Evolutionary conservation across 2,113 vertebrate genomes (phyloP).

Genomic region (Connochaetes taurinus): DNA sequence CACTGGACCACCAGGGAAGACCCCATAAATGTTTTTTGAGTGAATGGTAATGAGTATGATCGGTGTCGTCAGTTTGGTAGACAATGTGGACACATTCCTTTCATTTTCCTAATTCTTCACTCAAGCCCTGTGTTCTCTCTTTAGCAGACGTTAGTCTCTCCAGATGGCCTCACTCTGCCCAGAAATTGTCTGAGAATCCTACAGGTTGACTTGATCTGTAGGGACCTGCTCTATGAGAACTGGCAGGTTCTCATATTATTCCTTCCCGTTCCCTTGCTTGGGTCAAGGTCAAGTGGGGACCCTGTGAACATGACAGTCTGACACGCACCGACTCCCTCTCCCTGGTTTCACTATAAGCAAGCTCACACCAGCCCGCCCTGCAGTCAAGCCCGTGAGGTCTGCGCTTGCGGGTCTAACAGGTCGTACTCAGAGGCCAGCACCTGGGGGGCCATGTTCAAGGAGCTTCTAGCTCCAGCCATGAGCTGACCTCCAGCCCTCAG

Average conservation of each 20-base stretch:
- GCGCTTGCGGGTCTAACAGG: not conserved
- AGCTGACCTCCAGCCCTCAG: not conserved
- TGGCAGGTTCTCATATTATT: not conserved
- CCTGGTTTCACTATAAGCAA: not conserved
- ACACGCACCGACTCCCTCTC: no score
- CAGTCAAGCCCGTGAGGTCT: not conserved
- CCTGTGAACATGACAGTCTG: not conserved
- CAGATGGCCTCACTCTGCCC: not conserved
- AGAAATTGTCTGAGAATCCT: not conserved
- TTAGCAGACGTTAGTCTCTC: not conserved
- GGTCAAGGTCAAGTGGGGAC: not conserved
- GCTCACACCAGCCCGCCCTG: not conserved
- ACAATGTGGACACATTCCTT: not conserved
- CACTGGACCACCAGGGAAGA: not conserved
- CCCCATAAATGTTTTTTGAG: not conserved
- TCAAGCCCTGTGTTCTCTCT: not conserved
- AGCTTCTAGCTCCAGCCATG: not conserved
- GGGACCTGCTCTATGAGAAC: not conserved
- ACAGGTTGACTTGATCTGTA: not conserved
- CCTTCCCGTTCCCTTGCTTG: not conserved
- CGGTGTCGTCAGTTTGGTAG: not conserved
- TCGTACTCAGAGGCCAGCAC: not conserved
- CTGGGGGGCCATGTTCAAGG: not conserved
- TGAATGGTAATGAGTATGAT: not conserved
- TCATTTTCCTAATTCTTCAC: not conserved